These are phyloP conservation scores for Sebastes baramenuke DNA, from an alignment of 2,797 vertebrate genomes.

Conservation along the genomic window DNA sequence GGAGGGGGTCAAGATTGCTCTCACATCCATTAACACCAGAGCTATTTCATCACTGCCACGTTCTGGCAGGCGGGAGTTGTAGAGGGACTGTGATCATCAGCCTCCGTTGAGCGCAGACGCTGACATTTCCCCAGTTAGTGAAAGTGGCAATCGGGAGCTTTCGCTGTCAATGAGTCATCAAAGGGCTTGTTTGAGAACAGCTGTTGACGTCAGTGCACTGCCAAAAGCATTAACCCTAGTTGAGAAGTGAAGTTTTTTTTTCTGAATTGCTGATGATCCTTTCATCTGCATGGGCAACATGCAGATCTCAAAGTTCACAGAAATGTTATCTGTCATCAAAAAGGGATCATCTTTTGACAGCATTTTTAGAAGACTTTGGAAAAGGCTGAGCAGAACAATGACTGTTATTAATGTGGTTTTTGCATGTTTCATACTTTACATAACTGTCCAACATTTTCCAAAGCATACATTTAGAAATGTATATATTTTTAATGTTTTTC, in stretches of 20 bases:
- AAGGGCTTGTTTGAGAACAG: conserved; percentile 78
- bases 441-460: background rate
- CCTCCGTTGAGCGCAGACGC: conserved; percentile 30
- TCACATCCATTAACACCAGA: conserved; percentile 75
- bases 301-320: conserved; percentile 59
- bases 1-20: conserved; percentile 68
- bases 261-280: conserved; percentile 46
- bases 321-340: conserved; percentile 47
- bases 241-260: conserved; percentile 45
- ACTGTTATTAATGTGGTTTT: background rate
- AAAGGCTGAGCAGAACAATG: conserved; percentile 3
- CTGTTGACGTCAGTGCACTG: conserved; percentile 74
- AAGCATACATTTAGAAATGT: background rate
- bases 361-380: conserved; percentile 3
- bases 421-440: background rate
- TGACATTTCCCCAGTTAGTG: conserved; percentile 75
- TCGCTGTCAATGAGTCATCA: conserved; percentile 78
- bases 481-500: background rate
- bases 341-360: conserved; percentile 22
- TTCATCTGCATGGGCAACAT: conserved; percentile 55
- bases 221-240: conserved; percentile 68
- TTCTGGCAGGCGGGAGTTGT: conserved; percentile 55
- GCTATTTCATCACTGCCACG: conserved; percentile 66
- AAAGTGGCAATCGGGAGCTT: conserved; percentile 71
- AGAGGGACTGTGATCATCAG: conserved; percentile 67